Base-by-base conservation (phyloP, 2,888 invertebrate species). In the Aleiodes testaceus region DNA sequence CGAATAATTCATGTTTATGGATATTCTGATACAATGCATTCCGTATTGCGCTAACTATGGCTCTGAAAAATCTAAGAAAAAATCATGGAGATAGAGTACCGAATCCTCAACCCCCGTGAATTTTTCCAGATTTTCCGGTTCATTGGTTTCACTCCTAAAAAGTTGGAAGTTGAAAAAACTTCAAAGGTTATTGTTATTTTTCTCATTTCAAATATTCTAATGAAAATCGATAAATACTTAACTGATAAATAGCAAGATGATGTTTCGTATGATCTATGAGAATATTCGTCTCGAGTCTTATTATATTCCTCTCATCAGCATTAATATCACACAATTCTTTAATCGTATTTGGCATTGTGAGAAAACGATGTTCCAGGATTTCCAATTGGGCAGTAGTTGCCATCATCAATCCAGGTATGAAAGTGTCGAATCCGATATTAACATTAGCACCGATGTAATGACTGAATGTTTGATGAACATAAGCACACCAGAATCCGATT, bases 321-420 rank as follows among this genome's bases (percentile, higher is more conserved):
- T 50, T 52, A 11, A n/a, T 3, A 16, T 11, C 20, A 36, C 14
- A 1, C 1, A 18, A 3, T 14, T 42, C 14, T 6, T 66, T 44
- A 1, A 64, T 18, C 9, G 50, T 45, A 20, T 63, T 59, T 3
- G 75, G 72, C 70, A 69, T 45, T 3, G 16, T 26, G n/a, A 59
- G 6, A 1, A 80, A 30, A 6, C 82, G 78, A 64, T 77, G 65
- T 59, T 79, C 80, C 1, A 84, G 73, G 18, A 84, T 79, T n/a
- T 83, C 81, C 16, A 85, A 75, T 30, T 84, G 82, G 2, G 80
- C 74, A 44, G 82, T 80, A 5, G 75, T 75, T 14, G 75, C 69
- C 36, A 78, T 68, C 69, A 80, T 75, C 9, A 80, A 49, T 47
- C 76, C 77, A 16, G 80, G 74, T 3, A 84, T 79, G 7, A 85